These are phyloP conservation scores for Tursiops truncatus DNA, from an alignment of 2,113 vertebrate genomes.

Conservation along the genomic window DNA sequence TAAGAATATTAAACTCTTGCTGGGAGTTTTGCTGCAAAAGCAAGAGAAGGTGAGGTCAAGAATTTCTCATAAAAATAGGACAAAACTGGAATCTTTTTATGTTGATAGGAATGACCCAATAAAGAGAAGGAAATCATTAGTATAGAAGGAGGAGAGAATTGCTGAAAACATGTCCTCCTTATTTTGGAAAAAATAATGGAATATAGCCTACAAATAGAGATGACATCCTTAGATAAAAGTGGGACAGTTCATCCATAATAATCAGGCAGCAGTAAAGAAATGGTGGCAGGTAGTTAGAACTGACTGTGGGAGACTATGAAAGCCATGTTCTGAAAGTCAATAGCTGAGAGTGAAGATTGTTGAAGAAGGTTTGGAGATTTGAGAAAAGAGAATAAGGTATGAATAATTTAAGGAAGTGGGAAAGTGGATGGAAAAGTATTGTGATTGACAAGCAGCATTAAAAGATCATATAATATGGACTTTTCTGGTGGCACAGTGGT, in stretches of 20 bases:
- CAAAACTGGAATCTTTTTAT: not conserved
- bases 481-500: too few species aligned
- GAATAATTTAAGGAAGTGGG: not conserved
- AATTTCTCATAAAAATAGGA: not conserved
- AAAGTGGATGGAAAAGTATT: not conserved
- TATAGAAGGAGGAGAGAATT: not conserved
- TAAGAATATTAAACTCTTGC: not conserved
- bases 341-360: not conserved
- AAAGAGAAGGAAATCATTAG: not conserved
- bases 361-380: not conserved
- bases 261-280: not conserved
- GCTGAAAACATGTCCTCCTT: not conserved
- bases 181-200: not conserved
- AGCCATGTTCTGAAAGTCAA: conserved; percentile 2
- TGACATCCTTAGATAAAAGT: not conserved
- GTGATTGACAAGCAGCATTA: not conserved
- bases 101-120: not conserved
- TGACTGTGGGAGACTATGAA: not conserved
- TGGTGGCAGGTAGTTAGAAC: not conserved
- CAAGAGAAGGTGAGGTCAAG: not conserved
- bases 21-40: not conserved
- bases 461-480: not conserved
- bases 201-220: not conserved
- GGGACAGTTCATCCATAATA: not conserved
- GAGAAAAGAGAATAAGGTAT: not conserved